Conservation (phyloP, 2,797 vertebrate species). For the Agapornis canus region DNA sequence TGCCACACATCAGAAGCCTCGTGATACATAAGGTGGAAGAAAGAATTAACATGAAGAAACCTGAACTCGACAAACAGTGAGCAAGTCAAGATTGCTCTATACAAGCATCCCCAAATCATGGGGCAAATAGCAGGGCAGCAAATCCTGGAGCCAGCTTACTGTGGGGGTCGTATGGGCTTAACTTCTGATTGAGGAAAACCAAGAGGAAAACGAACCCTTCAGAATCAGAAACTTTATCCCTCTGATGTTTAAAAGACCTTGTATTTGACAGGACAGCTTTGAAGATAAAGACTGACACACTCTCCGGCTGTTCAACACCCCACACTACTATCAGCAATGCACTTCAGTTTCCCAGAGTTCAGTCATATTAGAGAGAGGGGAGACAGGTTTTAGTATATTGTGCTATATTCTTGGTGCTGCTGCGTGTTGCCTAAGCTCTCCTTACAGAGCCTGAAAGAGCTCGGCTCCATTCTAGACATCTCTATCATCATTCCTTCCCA, state of each 20-base stretch:
- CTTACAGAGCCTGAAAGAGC: not conserved
- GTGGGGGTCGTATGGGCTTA: slow-evolving; percentile 73
- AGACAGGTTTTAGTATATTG: slow-evolving; percentile 16
- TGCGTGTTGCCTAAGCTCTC: not conserved
- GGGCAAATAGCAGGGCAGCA: slow-evolving; percentile 66
- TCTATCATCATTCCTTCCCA: not conserved
- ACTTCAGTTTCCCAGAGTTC: slow-evolving; percentile 53
- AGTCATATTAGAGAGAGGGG: slow-evolving; percentile 25
- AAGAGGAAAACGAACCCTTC: slow-evolving; percentile 73
- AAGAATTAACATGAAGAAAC: slow-evolving; percentile 46
- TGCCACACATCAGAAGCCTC: slow-evolving; percentile 31
- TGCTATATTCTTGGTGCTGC: slow-evolving; percentile 25
- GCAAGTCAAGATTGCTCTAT: slow-evolving; percentile 48
- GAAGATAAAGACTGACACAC: slow-evolving; percentile 73
- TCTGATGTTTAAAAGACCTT: slow-evolving; percentile 80
- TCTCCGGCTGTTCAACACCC: slow-evolving; percentile 75
- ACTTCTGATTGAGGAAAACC: slow-evolving; percentile 76
- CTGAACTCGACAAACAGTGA: slow-evolving; percentile 63
- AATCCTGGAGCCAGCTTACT: slow-evolving; percentile 58
- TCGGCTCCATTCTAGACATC: accelerated
- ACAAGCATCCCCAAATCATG: slow-evolving; percentile 57
- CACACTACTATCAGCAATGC: slow-evolving; percentile 46
- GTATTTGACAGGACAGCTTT: slow-evolving; percentile 77
- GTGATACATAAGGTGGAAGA: not conserved
- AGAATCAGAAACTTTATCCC: slow-evolving; percentile 79